Evolutionary conservation across 2,888 invertebrate species (phyloP).

Genomic region (Ceramica pisi): DNA sequence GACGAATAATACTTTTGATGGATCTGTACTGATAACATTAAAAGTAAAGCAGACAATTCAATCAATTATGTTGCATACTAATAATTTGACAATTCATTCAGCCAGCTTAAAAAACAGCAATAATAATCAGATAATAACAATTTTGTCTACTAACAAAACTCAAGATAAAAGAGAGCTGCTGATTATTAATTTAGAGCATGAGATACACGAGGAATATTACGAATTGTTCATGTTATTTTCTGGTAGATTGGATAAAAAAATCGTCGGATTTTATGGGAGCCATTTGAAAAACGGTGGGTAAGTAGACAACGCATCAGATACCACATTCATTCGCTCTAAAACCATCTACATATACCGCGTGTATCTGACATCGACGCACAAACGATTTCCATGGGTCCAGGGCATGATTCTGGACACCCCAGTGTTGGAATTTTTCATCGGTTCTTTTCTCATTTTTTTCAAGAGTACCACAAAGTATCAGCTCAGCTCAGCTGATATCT

Average conservation of each 20-base stretch:
- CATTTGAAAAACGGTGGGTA: conserved; percentile 86
- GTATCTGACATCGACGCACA: too few species aligned
- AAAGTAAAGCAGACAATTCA: conserved; percentile 82
- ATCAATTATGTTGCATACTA: conserved; percentile 91
- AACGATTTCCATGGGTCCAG: too few species aligned
- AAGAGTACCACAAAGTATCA: too few species aligned
- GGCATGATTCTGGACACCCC: too few species aligned
- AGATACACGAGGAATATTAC: conserved; percentile 76
- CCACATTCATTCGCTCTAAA: not conserved
- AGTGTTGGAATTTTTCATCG: too few species aligned
- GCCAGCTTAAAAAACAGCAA: conserved; percentile 66
- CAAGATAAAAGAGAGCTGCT: conserved; percentile 82
- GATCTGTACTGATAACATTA: conserved; percentile 89
- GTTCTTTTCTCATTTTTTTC: too few species aligned
- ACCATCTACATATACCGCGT: not conserved
- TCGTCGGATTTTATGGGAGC: conserved; percentile 91
- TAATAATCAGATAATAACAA: conserved; percentile 55
- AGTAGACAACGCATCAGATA: conserved; percentile 61
- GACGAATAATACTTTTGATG: conserved; percentile 89
- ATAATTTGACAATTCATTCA: conserved; percentile 88
- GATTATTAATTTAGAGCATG: conserved; percentile 76
- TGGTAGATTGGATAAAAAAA: conserved; percentile 87
- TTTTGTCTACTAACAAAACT: conserved; percentile 28
- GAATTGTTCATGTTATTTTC: conserved; percentile 85
- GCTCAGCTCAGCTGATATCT: too few species aligned